Percentiles rank a stretch among this genome's conserved stretches.
Evolutionary conservation across 2,797 vertebrate genomes (phyloP).

Genomic region (Spea hammondii): DNA sequence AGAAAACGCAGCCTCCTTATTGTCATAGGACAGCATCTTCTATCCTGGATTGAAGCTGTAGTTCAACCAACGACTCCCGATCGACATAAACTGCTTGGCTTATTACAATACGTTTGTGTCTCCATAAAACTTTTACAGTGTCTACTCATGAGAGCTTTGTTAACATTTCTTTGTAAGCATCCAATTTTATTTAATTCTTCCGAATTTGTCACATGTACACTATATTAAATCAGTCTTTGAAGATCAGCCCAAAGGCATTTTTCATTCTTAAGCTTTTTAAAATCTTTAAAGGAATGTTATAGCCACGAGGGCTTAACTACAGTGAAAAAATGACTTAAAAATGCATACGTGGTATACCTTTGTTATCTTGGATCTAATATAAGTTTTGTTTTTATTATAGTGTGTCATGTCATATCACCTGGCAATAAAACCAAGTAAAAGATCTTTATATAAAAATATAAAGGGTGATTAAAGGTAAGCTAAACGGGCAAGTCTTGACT

Average conservation of each 20-base stretch:
- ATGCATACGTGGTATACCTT: slow-evolving; percentile 25
- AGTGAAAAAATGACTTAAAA: slow-evolving; percentile 2
- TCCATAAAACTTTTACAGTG: background rate
- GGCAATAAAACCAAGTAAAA: slow-evolving; percentile 12
- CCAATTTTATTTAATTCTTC: background rate
- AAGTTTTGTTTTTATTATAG: slow-evolving; percentile 10
- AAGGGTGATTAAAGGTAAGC: background rate
- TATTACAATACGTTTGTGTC: background rate
- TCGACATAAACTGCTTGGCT: background rate
- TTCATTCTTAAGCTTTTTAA: slow-evolving; percentile 4
- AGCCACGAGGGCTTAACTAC: slow-evolving; percentile 1
- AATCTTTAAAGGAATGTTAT: slow-evolving; percentile 33
- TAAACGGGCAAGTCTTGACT: no score
- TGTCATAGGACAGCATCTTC: no score
- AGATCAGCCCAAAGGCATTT: slow-evolving; percentile 29
- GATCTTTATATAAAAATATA: slow-evolving; percentile 26
- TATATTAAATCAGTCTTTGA: slow-evolving; percentile 15
- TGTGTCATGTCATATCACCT: slow-evolving; percentile 27
- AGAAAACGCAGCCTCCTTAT: no score
- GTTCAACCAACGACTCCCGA: no score
- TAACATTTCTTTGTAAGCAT: slow-evolving; percentile 1
- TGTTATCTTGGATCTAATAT: background rate
- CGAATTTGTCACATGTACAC: background rate
- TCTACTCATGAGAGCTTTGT: background rate
- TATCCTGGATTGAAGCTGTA: no score